Conservation (phyloP, 2,888 invertebrate genomes). For the Drosophila limbata region DNA sequence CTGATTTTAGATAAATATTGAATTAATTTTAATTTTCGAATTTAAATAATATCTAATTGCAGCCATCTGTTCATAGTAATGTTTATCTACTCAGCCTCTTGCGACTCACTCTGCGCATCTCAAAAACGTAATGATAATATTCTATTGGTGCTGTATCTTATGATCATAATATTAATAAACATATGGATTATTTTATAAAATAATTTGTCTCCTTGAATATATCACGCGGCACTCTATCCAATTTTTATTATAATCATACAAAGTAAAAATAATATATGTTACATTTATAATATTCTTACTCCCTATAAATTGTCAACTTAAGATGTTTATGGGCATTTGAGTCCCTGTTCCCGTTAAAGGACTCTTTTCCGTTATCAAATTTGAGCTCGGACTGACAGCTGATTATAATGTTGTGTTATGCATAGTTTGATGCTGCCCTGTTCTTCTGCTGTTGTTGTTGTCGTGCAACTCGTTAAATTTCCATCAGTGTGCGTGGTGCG, state of each 20-base stretch:
- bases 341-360: background rate
- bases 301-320: background rate
- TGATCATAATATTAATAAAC: background rate
- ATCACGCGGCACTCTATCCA: too few species aligned
- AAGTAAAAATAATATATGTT: too few species aligned
- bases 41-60: constrained; percentile 1
- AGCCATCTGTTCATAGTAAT: background rate
- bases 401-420: constrained; percentile 69
- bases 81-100: constrained; percentile 1
- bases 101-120: too few species aligned
- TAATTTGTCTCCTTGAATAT: too few species aligned
- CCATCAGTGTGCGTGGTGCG: constrained; percentile 74
- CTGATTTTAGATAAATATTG: constrained; percentile 15
- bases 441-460: constrained; percentile 22
- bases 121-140: too few species aligned
- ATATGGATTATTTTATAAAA: too few species aligned
- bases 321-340: constrained; percentile 62
- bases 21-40: constrained; percentile 3
- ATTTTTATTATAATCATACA: too few species aligned
- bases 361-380: constrained; percentile 11
- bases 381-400: constrained; percentile 56
- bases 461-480: constrained; percentile 76
- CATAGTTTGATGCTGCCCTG: constrained; percentile 37
- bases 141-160: too few species aligned
- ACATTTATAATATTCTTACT: too few species aligned